Conservation (phyloP, 2,797 vertebrate species). For the Tauraco hartlaubi region DNA sequence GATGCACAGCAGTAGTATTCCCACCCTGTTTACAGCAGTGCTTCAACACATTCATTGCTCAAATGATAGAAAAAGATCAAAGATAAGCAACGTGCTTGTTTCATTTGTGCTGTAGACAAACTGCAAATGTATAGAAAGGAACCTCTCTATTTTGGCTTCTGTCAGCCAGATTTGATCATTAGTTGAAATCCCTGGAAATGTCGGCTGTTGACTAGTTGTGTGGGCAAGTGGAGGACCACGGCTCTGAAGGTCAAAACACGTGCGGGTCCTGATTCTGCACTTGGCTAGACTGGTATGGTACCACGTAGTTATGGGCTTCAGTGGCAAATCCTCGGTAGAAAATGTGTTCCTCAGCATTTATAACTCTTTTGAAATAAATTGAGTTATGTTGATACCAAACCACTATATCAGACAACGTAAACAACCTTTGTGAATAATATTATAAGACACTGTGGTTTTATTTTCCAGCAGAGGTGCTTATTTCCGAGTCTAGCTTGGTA, state of each 20-base stretch:
- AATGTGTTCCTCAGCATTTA: not conserved
- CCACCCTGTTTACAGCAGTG: not conserved
- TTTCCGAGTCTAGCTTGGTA: not conserved
- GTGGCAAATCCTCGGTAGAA: rapidly evolving
- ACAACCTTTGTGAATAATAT: not conserved
- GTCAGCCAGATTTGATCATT: not conserved
- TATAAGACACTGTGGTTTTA: not conserved
- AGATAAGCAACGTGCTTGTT: not conserved
- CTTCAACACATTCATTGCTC: not conserved
- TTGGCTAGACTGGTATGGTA: not conserved
- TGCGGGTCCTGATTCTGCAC: not conserved
- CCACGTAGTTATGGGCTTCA: rapidly evolving
- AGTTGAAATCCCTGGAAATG: not conserved
- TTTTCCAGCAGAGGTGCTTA: not conserved
- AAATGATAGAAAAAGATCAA: not conserved
- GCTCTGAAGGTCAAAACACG: rapidly evolving
- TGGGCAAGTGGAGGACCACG: not conserved
- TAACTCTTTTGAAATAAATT: not conserved
- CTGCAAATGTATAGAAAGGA: not conserved
- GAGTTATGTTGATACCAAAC: not conserved
- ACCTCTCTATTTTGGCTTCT: not conserved
- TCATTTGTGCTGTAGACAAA: not conserved
- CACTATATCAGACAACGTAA: not conserved
- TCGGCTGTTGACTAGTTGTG: not conserved
- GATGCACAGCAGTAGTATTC: not conserved